Evolutionary conservation across 2,797 vertebrate genomes (phyloP).

Genomic region (Apogon hyalosoma): DNA sequence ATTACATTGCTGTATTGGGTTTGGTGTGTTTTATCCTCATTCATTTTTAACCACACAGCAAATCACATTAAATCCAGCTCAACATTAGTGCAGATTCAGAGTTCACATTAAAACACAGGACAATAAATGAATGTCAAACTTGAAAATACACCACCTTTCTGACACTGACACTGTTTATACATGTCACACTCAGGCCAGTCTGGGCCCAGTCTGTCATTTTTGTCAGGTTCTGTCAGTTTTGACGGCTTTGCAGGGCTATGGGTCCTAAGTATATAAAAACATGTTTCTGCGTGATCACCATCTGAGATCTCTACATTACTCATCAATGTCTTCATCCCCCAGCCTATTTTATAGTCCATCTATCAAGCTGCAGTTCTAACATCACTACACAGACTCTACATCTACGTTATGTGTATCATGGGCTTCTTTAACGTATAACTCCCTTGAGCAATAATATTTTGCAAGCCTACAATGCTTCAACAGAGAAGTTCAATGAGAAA

Average conservation of each 20-base stretch:
- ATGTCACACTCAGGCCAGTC: not conserved
- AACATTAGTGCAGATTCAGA: not conserved
- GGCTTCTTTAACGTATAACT: conserved; percentile 39
- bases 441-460: conserved; percentile 40
- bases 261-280: not conserved
- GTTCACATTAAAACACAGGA: no score
- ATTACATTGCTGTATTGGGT: conserved; percentile 5
- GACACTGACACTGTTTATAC: not conserved
- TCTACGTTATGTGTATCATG: conserved; percentile 20
- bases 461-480: conserved; percentile 51
- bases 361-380: conserved; percentile 1
- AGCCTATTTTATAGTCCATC: conserved; percentile 9
- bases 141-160: no score
- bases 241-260: conserved; percentile 9
- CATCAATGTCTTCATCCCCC: conserved; percentile 21
- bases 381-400: conserved; percentile 21
- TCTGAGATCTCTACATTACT: conserved; percentile 17
- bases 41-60: not conserved
- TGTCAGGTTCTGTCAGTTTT: conserved; percentile 9
- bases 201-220: conserved; percentile 9
- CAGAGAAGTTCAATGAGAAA: conserved; percentile 49
- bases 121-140: no score
- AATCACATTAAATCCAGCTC: conserved; percentile 1
- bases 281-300: not conserved
- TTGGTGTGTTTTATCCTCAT: not conserved